These are phyloP conservation scores for Recurvirostra avosetta DNA, from an alignment of 2,113 vertebrate species.

Conservation along the genomic window DNA sequence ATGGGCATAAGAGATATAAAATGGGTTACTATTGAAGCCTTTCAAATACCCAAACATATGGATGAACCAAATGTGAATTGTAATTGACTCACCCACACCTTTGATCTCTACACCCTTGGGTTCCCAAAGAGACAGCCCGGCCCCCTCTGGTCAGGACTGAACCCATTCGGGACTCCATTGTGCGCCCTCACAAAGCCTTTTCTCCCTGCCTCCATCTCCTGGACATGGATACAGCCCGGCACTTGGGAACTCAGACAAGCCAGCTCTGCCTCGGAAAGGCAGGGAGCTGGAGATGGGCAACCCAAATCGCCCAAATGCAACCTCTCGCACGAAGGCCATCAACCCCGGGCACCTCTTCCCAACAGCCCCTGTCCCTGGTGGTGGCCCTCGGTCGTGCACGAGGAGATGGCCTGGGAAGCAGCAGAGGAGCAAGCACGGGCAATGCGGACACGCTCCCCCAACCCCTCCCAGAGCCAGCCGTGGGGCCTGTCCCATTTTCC, in stretches of 20 bases:
- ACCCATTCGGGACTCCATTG: not conserved
- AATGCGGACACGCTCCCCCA: fast-evolving
- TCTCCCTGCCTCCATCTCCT: not conserved
- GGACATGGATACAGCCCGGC: not conserved
- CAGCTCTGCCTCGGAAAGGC: not conserved
- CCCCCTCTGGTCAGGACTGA: not conserved
- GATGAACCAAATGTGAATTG: slow-evolving; percentile 50
- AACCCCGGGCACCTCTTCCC: not conserved
- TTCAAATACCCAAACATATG: slow-evolving; percentile 53
- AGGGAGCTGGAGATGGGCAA: not conserved
- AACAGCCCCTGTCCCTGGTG: not conserved
- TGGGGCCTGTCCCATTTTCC: not conserved
- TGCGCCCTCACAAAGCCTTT: slow-evolving; percentile 17
- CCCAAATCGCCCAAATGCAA: fast-evolving
- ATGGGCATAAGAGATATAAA: slow-evolving; percentile 40
- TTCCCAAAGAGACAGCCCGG: slow-evolving; percentile 17
- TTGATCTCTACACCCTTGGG: slow-evolving; percentile 52
- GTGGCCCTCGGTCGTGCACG: fast-evolving
- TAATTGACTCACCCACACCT: slow-evolving; percentile 35
- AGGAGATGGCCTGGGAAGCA: not conserved
- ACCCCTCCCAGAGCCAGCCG: fast-evolving
- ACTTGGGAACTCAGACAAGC: not conserved
- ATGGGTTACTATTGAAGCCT: slow-evolving; percentile 6
- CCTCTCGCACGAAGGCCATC: fast-evolving
- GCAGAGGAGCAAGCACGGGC: fast-evolving